Conservation (phyloP, 2,888 invertebrate species). For the Melieria omissa region DNA sequence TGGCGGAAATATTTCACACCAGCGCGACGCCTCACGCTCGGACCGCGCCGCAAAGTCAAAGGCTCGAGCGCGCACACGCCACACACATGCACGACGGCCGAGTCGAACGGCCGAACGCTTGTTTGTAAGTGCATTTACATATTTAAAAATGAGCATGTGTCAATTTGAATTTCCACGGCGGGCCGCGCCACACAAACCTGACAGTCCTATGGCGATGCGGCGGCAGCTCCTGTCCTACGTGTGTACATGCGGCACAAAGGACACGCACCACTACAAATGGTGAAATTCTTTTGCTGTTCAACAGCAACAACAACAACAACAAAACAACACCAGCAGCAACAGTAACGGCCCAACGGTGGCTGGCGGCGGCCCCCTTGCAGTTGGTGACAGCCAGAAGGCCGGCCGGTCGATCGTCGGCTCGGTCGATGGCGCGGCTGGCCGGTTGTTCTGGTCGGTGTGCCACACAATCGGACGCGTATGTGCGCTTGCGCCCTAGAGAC, state of each 20-base stretch:
- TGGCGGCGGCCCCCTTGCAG: neutral
- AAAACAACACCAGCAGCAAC: constrained; percentile 21
- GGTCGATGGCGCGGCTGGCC: neutral
- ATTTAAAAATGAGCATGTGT: constrained; percentile 24
- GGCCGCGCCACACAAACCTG: constrained; percentile 19
- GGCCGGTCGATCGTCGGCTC: neutral
- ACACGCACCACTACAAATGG: constrained; percentile 45
- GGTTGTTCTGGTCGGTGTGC: neutral
- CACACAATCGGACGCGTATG: constrained; percentile 4
- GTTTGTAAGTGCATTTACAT: neutral
- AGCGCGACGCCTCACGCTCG: too few species aligned
- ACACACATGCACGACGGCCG: neutral
- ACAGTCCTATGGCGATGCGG: constrained; percentile 24
- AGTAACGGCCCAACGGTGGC: neutral
- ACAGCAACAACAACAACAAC: neutral
- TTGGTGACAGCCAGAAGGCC: neutral
- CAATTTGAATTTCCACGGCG: constrained; percentile 31
- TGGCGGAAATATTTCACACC: too few species aligned
- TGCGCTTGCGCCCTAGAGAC: constrained; percentile 41
- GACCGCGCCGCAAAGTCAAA: too few species aligned
- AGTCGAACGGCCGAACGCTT: neutral
- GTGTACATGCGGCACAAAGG: constrained; percentile 49
- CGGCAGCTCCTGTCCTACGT: constrained; percentile 29
- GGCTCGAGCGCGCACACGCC: too few species aligned
- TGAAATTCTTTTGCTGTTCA: neutral